phyloP scores from a whole-genome alignment of 2,113 vertebrate genomes.

The Phycodurus eques region DNA sequence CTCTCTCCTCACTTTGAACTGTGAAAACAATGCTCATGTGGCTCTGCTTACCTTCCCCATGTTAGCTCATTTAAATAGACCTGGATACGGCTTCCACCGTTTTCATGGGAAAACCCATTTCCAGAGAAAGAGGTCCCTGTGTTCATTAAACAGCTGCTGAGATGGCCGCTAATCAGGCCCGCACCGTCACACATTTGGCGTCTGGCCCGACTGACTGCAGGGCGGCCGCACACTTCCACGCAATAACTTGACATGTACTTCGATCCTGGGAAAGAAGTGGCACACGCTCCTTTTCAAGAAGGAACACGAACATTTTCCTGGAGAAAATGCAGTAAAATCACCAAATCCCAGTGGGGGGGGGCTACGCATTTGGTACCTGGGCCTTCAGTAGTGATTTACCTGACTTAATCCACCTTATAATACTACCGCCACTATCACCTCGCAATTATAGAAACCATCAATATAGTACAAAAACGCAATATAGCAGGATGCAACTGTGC shows the following conservation, averaged over 20 bases:
- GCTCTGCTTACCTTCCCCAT: conserved; percentile 80
- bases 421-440: no score
- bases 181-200: conserved; percentile 35
- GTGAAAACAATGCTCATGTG: conserved; percentile 83
- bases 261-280: conserved; percentile 17
- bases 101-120: conserved; percentile 79
- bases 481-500: no score
- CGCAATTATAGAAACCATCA: no score
- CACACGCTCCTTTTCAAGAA: conserved; percentile 11
- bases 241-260: conserved; percentile 35
- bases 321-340: conserved; percentile 1
- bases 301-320: not conserved
- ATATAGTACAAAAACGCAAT: no score
- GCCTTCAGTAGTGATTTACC: no score
- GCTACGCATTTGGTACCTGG: not conserved
- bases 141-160: conserved; percentile 76
- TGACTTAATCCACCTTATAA: no score
- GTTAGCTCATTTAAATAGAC: conserved; percentile 85
- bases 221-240: conserved; percentile 34
- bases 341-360: not conserved
- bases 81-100: conserved; percentile 74
- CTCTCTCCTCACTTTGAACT: conserved; percentile 85
- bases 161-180: conserved; percentile 65
- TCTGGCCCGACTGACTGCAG: conserved; percentile 32
- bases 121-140: conserved; percentile 74